Evolutionary conservation across 2,113 vertebrate species (phyloP), one percentile per base, ranked within the genome.

Genomic region (Strix aluco): DNA sequence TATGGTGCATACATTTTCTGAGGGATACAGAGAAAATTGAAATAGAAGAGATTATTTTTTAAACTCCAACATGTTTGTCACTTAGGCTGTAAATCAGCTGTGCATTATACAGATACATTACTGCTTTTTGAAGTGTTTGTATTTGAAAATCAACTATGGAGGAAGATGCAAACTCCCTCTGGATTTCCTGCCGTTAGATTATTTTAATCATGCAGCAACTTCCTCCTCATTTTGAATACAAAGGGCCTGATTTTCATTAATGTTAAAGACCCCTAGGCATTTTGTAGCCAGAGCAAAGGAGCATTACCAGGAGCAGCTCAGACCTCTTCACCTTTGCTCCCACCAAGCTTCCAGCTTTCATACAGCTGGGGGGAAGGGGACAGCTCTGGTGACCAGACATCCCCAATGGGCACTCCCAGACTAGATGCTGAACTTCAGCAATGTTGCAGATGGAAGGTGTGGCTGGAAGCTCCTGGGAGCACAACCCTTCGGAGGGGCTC

Each of bases 41-140:
- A 94, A 91, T 34, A 74, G 54, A 80, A 78, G 52, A 81, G 57
- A 92, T 84, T 75, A 89, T 85, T 92, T 87, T 89, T 90, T 52
- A 89, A 92, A 38, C 29, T 17, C 72, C 21, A 46, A 89, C 40
- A 38, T 13, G 6, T 91, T 94, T 89, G 57, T 65, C 77, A 81
- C 62, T 86, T 36, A 69, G 65, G 54, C 34, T 84, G 49, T 79
- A 89, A 81, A 93, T 89, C 86, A 87, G 38, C 36, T 79, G 19
- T 58, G 52, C 20, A 8, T 85, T 72, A 65, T 30, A 74, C 61
- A 87, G 72, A 52, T 25, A 57, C 1, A 18, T 71, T 83, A 67
- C 52, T 91, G 57, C 65, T 79, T 75, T 86, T 94, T 65, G 62
- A 91, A 94, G 27, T 38, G 59, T 81, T 86, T 69, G 52, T 66